Conservation (phyloP, 2,888 invertebrate genomes). For the Syrphus vitripennis region DNA sequence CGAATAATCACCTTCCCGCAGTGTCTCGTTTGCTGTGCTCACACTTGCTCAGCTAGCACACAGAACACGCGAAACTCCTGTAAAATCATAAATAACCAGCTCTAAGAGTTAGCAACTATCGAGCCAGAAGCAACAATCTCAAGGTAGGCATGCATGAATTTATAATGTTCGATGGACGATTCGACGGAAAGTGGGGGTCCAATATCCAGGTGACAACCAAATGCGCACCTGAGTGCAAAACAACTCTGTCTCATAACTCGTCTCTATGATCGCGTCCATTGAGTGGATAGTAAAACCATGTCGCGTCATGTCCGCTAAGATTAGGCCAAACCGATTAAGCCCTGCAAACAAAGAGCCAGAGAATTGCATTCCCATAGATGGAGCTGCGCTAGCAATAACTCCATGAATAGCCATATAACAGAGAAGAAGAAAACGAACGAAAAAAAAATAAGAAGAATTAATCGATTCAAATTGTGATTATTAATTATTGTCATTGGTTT, state of each 20-base stretch:
- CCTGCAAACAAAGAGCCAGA: not conserved
- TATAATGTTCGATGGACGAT: not conserved
- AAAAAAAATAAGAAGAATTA: constrained; percentile 27
- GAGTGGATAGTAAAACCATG: constrained; percentile 50
- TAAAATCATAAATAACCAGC: constrained; percentile 63
- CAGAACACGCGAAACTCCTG: constrained; percentile 59
- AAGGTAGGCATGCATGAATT: constrained; percentile 3
- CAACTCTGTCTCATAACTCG: constrained; percentile 48
- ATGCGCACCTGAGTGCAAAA: constrained; percentile 62
- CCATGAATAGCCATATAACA: not conserved
- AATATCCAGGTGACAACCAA: constrained; percentile 39
- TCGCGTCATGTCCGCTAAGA: constrained; percentile 65
- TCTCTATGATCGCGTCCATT: constrained; percentile 30
- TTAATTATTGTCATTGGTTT: constrained; percentile 66
- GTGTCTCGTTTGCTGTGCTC: not conserved
- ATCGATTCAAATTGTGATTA: constrained; percentile 69
- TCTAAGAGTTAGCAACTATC: constrained; percentile 11
- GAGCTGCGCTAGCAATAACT: constrained; percentile 24
- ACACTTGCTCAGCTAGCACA: not conserved
- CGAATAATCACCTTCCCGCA: constrained; percentile 36
- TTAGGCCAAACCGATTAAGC: constrained; percentile 50
- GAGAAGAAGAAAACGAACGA: too few species aligned
- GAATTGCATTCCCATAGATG: constrained; percentile 60
- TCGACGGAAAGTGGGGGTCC: not conserved
- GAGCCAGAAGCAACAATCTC: not conserved